Percentiles rank a stretch among this genome's conserved stretches.
phyloP scores from a whole-genome alignment of 2,113 vertebrate genomes.

The Caretta caretta region DNA sequence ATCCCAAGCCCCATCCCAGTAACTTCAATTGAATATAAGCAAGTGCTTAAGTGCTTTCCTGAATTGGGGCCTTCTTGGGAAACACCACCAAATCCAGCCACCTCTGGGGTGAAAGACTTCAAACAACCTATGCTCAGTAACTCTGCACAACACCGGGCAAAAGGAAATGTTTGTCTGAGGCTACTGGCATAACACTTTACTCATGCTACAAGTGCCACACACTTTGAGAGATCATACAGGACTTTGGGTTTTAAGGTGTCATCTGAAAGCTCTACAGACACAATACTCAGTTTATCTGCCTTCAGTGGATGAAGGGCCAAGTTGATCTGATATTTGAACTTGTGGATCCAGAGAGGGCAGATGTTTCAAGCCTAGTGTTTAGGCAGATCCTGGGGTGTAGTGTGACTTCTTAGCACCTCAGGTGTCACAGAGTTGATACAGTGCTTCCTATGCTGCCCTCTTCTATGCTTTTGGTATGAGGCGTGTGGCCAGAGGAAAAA shows the following conservation, averaged over 20 bases:
- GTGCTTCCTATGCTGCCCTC: neutral
- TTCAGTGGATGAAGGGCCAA: neutral
- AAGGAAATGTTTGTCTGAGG: neutral
- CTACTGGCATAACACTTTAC: neutral
- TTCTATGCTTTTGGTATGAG: neutral
- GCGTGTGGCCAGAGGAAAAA: neutral
- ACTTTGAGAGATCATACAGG: rapidly evolving
- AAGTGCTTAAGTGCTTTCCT: neutral
- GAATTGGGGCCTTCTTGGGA: neutral
- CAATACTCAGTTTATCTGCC: neutral
- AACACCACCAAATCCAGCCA: neutral
- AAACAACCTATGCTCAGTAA: neutral
- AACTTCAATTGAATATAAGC: neutral
- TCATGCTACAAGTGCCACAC: neutral
- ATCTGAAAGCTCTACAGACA: neutral
- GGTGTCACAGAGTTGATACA: neutral
- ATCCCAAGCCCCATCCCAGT: no score
- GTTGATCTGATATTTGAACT: neutral
- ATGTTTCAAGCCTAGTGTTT: neutral
- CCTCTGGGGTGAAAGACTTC: neutral
- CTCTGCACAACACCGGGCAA: neutral
- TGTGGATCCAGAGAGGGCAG: neutral
- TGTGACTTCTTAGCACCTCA: neutral
- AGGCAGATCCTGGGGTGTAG: neutral
- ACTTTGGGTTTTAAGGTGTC: neutral